Percentiles rank a stretch among this genome's conserved stretches.
Conservation (phyloP, 2,113 vertebrate genomes). For the Dromiciops gliroides region DNA sequence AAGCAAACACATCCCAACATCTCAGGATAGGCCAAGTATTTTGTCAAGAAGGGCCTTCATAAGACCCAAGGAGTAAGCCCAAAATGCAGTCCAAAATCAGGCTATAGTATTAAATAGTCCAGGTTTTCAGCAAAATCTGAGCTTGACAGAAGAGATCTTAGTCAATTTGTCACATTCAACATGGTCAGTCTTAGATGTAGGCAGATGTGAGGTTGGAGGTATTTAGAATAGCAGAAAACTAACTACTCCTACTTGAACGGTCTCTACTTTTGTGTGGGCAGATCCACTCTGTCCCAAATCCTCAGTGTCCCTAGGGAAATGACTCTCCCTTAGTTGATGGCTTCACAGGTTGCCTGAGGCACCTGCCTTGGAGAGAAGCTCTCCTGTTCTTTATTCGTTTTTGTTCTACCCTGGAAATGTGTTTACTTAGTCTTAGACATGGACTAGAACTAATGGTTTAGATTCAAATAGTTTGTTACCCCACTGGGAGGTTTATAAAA, state of each 20-base stretch:
- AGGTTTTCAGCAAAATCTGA: not conserved
- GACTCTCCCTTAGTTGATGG: not conserved
- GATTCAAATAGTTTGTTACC: not conserved
- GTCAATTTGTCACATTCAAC: not conserved
- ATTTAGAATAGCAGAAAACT: not conserved
- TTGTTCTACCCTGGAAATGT: not conserved
- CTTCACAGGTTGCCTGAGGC: not conserved
- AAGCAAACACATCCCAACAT: not conserved
- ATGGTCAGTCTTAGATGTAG: not conserved
- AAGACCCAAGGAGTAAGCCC: not conserved
- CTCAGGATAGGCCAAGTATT: not conserved
- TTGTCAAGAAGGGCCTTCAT: not conserved
- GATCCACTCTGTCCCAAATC: not conserved
- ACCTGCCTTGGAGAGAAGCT: not conserved
- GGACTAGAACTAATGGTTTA: not conserved
- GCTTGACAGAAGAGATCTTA: not conserved
- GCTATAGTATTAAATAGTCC: too few species aligned
- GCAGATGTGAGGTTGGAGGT: not conserved
- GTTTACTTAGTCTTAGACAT: not conserved
- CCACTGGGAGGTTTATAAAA: not conserved
- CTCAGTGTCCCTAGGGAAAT: not conserved
- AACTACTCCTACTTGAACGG: not conserved
- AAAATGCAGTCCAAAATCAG: not conserved
- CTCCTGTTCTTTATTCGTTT: not conserved
- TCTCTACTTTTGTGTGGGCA: not conserved